These are phyloP conservation scores for Torymus texanus DNA, from an alignment of 2,888 invertebrate genomes.

Conservation along the genomic window DNA sequence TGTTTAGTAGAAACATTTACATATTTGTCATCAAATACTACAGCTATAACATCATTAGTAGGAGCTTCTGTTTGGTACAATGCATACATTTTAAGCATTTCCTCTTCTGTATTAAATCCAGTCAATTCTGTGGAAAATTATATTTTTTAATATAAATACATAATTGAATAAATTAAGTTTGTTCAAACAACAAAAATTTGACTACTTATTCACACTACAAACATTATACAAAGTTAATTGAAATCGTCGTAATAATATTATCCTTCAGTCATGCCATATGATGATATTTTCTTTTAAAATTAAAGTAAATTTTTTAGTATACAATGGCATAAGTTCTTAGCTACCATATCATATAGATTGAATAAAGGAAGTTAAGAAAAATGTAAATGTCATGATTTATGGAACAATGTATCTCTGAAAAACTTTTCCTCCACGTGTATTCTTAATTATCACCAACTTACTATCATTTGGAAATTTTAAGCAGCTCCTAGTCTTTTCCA, in stretches of 20 bases:
- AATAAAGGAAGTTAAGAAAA: no score
- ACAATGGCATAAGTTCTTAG: neutral
- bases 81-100: constrained; percentile 64
- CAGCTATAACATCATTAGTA: constrained; percentile 60
- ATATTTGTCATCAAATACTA: constrained; percentile 63
- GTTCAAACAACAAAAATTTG: no score
- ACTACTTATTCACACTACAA: no score
- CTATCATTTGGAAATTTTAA: constrained; percentile 61
- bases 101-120: constrained; percentile 65
- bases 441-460: constrained; percentile 53
- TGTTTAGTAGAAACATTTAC: constrained; percentile 58
- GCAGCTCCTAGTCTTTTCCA: constrained; percentile 63
- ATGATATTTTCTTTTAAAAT: no score
- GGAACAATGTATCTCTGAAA: no score
- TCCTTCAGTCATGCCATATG: no score
- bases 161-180: no score
- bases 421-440: no score
- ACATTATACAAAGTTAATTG: no score
- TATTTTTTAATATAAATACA: neutral
- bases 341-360: no score
- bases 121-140: constrained; percentile 56
- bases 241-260: no score
- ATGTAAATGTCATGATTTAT: no score
- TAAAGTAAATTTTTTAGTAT: neutral
- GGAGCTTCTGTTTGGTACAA: constrained; percentile 58